These are phyloP conservation scores for Folsomia manolachei DNA, from an alignment of 2,888 invertebrate species.

Conservation along the genomic window DNA sequence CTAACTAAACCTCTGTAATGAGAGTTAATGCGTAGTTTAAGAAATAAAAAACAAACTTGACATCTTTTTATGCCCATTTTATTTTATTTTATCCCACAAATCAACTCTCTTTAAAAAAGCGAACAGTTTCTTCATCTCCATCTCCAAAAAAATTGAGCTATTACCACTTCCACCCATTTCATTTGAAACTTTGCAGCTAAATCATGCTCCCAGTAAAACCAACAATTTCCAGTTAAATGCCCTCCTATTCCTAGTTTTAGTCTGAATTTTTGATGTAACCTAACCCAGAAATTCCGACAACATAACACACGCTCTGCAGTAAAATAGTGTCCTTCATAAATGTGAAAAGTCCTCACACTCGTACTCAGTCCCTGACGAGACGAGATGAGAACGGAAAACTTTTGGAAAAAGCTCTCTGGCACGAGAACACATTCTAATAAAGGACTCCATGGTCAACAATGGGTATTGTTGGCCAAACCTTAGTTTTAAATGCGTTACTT, in stretches of 20 bases:
- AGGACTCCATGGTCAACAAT: too few relatives aligned
- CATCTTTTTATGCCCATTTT: background rate
- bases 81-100: background rate
- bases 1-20: too few relatives aligned
- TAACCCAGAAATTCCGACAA: background rate
- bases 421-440: too few relatives aligned
- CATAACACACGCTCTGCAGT: too few relatives aligned
- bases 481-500: too few relatives aligned
- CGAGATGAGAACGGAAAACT: slow-evolving; percentile 1
- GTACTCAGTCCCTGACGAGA: background rate
- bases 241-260: too few relatives aligned
- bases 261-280: background rate
- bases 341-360: slow-evolving; percentile 16
- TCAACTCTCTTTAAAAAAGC: background rate
- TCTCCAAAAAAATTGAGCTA: background rate
- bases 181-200: background rate
- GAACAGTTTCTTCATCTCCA: background rate
- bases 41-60: background rate
- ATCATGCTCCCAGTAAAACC: background rate
- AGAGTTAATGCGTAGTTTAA: background rate
- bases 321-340: too few relatives aligned
- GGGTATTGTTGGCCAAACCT: too few relatives aligned
- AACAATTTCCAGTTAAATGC: too few relatives aligned
- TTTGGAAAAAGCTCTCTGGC: background rate
- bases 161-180: background rate